Evolutionary conservation across 35 echinoderm and acorn worm species (phyloP), one percentile per base, ranked within the genome.

Genomic region (Ptychodera flava): DNA sequence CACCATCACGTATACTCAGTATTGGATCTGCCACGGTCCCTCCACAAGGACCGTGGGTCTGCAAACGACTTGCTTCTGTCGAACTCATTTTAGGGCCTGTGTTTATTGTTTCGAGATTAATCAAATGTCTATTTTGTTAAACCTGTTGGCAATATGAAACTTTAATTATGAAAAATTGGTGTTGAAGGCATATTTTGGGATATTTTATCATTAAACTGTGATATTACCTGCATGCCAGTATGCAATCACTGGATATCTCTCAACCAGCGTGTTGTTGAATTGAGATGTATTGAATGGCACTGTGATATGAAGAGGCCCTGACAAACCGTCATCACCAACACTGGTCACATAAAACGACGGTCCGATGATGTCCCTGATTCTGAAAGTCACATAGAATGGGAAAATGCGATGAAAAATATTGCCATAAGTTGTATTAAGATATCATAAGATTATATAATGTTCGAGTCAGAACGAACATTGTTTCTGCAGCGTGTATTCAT

Each of bases 301-400:
- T 14, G 31, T 90, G 75, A 90, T 36, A 1, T n/a, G 16, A 30
- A 90, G 33, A 32, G 88, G 81, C 1, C 88, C 88, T 0, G 76
- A 31, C 0, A 90, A 53, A 27, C 83, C 82, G 0, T n/a, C 37
- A 37, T 90, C 81, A 16, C 88, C 88, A 1, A 90, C 37, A 29
- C 38, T 83, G 31, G 81, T 35, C 0, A 90, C 10, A 30, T 84
- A 90, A 36, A 90, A 90, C 2, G 38, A 35, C 29, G 88, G 88
- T 37, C 83, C 88, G 83, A 77, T 84, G 2, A 90, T 81, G 16
- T 52, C 37, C 35, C 35, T 82, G 0, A 90, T 78, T 77, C 88
- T 90, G 81, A 16, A 83, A 84, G 33, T 1, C 28, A 33, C 1
- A 33, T 82, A 82, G 29, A 34, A 64, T n/a, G n/a, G n/a, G n/a